Conservation (phyloP, 1,140 invertebrate species). For the Drosophila ogumai region DNA sequence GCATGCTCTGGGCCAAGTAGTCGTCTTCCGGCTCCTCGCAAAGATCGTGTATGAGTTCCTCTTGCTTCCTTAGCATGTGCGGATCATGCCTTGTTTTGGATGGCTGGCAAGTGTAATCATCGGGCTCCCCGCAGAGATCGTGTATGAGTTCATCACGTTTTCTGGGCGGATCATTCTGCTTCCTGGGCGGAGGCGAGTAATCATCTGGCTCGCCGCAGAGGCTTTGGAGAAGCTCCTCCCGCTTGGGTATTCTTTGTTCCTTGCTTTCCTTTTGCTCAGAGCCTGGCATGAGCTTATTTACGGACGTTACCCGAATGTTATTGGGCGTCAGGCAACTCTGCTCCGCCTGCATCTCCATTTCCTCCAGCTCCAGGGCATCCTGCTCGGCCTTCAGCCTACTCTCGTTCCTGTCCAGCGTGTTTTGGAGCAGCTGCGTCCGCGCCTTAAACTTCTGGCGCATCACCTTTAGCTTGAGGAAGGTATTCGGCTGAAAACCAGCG, state of each 20-base stretch:
- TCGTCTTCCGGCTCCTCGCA: slow-evolving; percentile 44
- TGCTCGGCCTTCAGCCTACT: slow-evolving; percentile 19
- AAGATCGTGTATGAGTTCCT: slow-evolving; percentile 54
- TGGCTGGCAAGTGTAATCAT: not conserved
- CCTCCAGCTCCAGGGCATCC: slow-evolving; percentile 52
- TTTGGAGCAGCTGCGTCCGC: slow-evolving; percentile 66
- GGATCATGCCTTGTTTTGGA: not conserved
- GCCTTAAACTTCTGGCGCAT: slow-evolving; percentile 81
- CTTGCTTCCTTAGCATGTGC: slow-evolving; percentile 22
- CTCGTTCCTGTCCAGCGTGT: slow-evolving; percentile 51
- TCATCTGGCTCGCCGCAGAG: slow-evolving; percentile 2
- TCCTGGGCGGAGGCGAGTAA: not conserved
- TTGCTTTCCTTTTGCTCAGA: slow-evolving; percentile 1
- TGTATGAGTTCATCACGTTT: slow-evolving; percentile 23
- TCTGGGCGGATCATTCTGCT: not conserved
- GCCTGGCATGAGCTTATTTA: not conserved
- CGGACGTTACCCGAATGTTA: not conserved
- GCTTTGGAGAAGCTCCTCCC: not conserved
- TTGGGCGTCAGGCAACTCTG: not conserved
- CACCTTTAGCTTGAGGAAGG: slow-evolving; percentile 76
- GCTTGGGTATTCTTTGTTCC: slow-evolving; percentile 2
- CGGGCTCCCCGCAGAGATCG: slow-evolving; percentile 17
- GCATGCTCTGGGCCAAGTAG: slow-evolving; percentile 62
- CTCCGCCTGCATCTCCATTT: slow-evolving; percentile 54
- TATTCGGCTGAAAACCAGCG: slow-evolving; percentile 68